Evolutionary conservation across 2,888 invertebrate species (phyloP), one percentile per base, ranked within the genome.

Genomic region (Synergus gifuensis): DNA sequence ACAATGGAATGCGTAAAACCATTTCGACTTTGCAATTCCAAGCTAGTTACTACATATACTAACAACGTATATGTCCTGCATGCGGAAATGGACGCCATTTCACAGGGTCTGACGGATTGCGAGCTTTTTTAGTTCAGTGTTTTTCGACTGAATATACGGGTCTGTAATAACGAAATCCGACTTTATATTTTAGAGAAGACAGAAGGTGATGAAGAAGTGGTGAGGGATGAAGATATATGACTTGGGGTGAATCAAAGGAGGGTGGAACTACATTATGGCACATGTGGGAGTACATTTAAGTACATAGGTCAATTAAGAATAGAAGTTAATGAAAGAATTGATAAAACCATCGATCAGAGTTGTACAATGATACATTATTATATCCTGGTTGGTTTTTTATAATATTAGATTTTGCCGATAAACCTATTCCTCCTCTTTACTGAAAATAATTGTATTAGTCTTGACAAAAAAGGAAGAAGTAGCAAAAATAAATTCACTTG

Each of bases 61-160:
- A 54, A 54, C 54, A 73, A 73, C 54, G 36, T 73, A 73, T 54
- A 73, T 49, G 54, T 54, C 49, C 54, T 54, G 54, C 73, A 73
- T 73, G 73, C 73, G 73, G 73, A 73, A 73, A 73, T 73, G 73
- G 54, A 54, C 73, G 73, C 28, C 73, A 73, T 54, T 54, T 73
- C 54, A 54, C 40, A 54, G 54, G 73, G 28, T 73, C 73, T 54
- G 73, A 73, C 54, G 54, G 73, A 73, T 73, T 54, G 54, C 73
- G 54, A 54, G 18, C 73, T 73, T 73, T 73, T 73, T 73, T 73
- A n/a, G 36, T 49, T 73, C 12, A 73, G 36, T 54, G 54, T 73
- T 36, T 54, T 54, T 73, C 73, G 54, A 54, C 54, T 36, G 12
- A 54, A 54, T 73, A 73, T 73, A 73, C 73, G 54, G 54, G 54